Base-by-base conservation (phyloP, 30 jellyfish, hydroid and myxozoan genomes). In the Morbakka virulenta region DNA sequence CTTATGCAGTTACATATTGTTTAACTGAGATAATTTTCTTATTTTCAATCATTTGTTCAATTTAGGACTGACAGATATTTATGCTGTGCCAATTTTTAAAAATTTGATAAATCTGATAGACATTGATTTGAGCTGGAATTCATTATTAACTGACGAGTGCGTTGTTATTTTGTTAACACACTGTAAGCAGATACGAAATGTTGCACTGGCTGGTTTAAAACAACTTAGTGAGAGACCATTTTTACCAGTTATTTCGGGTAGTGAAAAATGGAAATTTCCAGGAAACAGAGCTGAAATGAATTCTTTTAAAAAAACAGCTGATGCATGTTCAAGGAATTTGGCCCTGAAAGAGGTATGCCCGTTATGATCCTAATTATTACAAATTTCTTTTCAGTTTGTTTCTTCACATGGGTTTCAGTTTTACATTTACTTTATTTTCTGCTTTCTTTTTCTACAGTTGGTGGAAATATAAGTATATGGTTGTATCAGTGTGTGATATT, bases 41-140 rank as follows among this genome's bases (percentile, higher is more conserved):
- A n/a, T n/a, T n/a, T n/a, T n/a, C n/a, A n/a, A n/a, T n/a, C n/a
- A 6, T 41, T 41, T 41, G 57, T 41, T 21, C 3, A 0, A 26
- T 23, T 25, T 62, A 80, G 92, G 62, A 26, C 28, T 82, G 35
- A 82, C 86, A 33, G 86, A 82, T 69, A 32, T 27, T 2, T 50
- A 36, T 51, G 72, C 86, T 9, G 17, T 52, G 12, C 75, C 72
- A 0, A 57, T 82, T 17, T 52, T 71, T 2, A 51, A 30, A 35
- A 33, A 27, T 35, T 31, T 82, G 74, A 47, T 28, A 33, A 22
- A 70, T 2, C 68, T 87, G 21, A 70, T 69, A 2, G 64, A 27
- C 70, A 72, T 87, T 29, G 96, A 87, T 52, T 21, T 87, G 24
- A 79, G 96, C 36, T 87, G 96, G 96, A 87, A 87, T 57, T 71